Base-by-base conservation (phyloP, 2,888 invertebrate species). In the Ditylenchus weischeri region DNA sequence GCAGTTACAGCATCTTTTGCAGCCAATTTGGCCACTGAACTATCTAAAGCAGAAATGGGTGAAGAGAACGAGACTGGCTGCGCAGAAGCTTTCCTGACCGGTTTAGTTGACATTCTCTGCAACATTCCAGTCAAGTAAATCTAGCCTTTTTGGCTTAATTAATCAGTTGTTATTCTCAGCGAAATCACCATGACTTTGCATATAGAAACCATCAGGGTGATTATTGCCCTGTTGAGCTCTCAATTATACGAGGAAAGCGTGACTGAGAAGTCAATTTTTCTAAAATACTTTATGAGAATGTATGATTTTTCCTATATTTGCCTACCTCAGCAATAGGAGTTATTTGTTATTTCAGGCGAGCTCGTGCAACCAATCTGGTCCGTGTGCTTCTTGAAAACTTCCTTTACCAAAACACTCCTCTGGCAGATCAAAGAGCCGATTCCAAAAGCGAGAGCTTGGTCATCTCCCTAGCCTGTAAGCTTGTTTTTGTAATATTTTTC, bases 81-180 rank as follows among this genome's bases (percentile, higher is more conserved):
- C 10, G 62, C 90, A 13, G 91, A 91, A 81, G 87, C 89, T 80
- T 86, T 92, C 48, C 87, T 91, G 66, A 89, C 89, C 75, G 87
- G 90, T 0, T 85, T 93, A 3, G 88, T 91, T 13, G 90, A 90
- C 72, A 87, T 92, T 2, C 86, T 75, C 10, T 48, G 60, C 15
- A 48, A 69, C 1, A 88, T 92, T 35, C 91, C 91, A 29, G 87
- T 92, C 8, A 89, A 88, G 90, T 90, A 79, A 88, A 88, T 87
- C 62, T 47, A 43, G 43, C 15, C 8, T 43, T 43, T 43, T 43
- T 43, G 43, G 43, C 15, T 43, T 43, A 8, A 43, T 43, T 43
- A 43, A 21, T 19, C 29, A 23, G 29, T 29, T 2, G 29, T 29
- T 29, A 4, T 29, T 64, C 77, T 70, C 63, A 83, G 81, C 64